phyloP scores from a whole-genome alignment of 2,888 invertebrate genomes.

The Carcina quercana region DNA sequence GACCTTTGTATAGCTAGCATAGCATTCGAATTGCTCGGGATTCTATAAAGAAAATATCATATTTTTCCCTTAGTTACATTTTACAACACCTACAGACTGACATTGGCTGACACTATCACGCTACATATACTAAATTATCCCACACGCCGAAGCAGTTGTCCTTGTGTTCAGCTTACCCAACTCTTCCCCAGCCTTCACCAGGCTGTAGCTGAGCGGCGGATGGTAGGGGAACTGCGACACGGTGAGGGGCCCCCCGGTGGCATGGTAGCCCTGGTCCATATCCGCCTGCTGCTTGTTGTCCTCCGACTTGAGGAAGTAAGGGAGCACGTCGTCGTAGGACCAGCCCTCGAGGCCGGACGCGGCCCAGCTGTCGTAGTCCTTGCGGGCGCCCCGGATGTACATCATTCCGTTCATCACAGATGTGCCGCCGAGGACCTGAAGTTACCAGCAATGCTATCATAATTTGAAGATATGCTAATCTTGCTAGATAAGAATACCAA shows the following conservation, averaged over 20 bases:
- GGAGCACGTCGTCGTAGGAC: slow-evolving; percentile 91
- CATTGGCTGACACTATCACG: too few species aligned
- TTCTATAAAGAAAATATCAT: too few species aligned
- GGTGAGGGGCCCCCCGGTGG: slow-evolving; percentile 83
- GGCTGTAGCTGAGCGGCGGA: slow-evolving; percentile 85
- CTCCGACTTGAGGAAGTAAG: slow-evolving; percentile 91
- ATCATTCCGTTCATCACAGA: slow-evolving; percentile 97
- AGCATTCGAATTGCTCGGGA: too few species aligned
- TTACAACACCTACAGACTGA: too few species aligned
- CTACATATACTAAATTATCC: too few species aligned
- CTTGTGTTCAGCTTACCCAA: too few species aligned
- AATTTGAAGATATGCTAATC: neutral
- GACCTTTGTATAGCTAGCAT: too few species aligned
- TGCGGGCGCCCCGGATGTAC: slow-evolving; percentile 91
- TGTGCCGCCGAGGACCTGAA: slow-evolving; percentile 89
- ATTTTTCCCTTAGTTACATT: too few species aligned
- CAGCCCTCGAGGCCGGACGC: slow-evolving; percentile 90
- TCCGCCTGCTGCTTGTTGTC: slow-evolving; percentile 81
- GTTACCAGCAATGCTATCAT: neutral
- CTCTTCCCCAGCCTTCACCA: slow-evolving; percentile 86
- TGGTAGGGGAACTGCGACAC: slow-evolving; percentile 90
- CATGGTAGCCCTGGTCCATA: slow-evolving; percentile 86
- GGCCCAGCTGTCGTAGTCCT: slow-evolving; percentile 93
- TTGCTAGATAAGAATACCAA: neutral
- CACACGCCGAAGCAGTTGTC: too few species aligned